These are phyloP conservation scores for Pelobates fuscus DNA, from an alignment of 2,113 vertebrate species.

Conservation along the genomic window DNA sequence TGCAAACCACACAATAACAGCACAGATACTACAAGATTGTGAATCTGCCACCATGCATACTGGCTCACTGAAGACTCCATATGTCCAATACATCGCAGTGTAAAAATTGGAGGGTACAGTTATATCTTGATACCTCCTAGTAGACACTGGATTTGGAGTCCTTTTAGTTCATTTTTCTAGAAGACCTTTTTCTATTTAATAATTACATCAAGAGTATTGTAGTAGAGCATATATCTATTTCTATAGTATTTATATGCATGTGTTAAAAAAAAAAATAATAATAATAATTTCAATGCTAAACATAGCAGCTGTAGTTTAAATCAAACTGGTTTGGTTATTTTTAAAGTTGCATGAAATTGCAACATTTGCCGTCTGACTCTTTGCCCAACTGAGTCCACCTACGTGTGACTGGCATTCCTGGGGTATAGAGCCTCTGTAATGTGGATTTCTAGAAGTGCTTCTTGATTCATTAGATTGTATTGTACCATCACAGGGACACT, in stretches of 20 bases:
- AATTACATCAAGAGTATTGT: not conserved
- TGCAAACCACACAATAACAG: conserved; percentile 42
- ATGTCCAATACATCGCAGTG: not conserved
- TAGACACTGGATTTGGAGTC: not conserved
- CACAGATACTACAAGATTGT: not conserved
- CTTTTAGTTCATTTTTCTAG: conserved; percentile 13
- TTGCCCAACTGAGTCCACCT: too few species aligned
- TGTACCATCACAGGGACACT: too few species aligned
- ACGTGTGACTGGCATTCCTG: too few species aligned
- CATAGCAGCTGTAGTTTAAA: not conserved
- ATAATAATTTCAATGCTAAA: not conserved
- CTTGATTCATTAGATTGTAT: too few species aligned
- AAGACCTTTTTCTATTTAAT: conserved; percentile 23
- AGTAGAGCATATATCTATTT: not conserved
- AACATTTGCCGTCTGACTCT: too few species aligned
- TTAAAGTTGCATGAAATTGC: too few species aligned
- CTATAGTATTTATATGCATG: conserved; percentile 29
- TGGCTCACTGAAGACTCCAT: not conserved
- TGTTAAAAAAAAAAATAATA: not conserved
- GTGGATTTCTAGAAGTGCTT: too few species aligned
- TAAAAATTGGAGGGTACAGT: not conserved
- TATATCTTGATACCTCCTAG: not conserved
- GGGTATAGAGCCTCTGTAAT: too few species aligned
- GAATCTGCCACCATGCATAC: not conserved
- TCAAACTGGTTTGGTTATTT: too few species aligned